Evolutionary conservation across 2,888 invertebrate species (phyloP).

Genomic region (Luffia ferchaultella): DNA sequence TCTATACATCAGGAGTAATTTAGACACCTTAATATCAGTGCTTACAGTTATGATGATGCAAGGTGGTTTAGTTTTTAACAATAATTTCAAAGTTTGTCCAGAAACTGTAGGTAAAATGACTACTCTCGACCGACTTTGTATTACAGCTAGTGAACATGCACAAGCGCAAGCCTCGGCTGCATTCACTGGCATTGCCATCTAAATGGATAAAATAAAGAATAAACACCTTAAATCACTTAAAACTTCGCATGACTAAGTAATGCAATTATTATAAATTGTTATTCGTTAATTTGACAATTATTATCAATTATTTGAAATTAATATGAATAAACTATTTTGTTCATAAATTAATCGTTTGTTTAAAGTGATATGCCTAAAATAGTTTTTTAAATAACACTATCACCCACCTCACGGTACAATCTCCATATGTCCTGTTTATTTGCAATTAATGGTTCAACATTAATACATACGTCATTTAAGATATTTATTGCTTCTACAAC

Average conservation of each 20-base stretch:
- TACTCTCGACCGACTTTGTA: conserved; percentile 14
- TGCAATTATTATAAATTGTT: too few species aligned
- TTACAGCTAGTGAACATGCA: conserved; percentile 19
- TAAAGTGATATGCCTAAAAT: too few species aligned
- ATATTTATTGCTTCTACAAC: conserved; percentile 23
- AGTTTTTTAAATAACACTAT: too few species aligned
- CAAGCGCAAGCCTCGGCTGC: conserved; percentile 23
- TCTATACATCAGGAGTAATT: conserved; percentile 57
- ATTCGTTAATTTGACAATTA: too few species aligned
- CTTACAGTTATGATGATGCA: conserved; percentile 21
- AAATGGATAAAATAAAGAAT: too few species aligned
- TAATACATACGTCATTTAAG: conserved; percentile 30
- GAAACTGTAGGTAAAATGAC: conserved; percentile 24
- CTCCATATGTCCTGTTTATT: conserved; percentile 26
- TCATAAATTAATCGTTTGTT: too few species aligned
- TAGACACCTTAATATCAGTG: conserved; percentile 38
- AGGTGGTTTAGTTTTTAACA: conserved; percentile 17
- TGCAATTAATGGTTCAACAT: conserved; percentile 30
- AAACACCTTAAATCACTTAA: too few species aligned
- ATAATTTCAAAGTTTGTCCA: conserved; percentile 21
- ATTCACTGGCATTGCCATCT: conserved; percentile 22
- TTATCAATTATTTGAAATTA: too few species aligned
- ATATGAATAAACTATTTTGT: too few species aligned
- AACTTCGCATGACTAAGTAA: too few species aligned
- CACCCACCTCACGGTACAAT: conserved; percentile 26